These are phyloP conservation scores for Campopleginae sp. DNA, from an alignment of 2,888 invertebrate species.

Conservation along the genomic window DNA sequence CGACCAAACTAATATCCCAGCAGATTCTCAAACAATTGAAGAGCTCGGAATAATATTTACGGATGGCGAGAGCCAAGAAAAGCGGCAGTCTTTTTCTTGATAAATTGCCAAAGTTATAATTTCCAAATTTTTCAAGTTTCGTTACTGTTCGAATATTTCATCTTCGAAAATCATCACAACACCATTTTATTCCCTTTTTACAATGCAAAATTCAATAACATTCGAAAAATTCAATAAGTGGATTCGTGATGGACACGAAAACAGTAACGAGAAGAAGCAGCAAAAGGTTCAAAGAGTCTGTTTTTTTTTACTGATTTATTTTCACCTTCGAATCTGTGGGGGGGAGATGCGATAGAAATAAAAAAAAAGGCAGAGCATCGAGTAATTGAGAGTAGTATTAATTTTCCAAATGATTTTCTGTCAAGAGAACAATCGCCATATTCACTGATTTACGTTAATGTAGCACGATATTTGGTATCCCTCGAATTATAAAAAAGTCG, in stretches of 20 bases:
- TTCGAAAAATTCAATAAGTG: background rate
- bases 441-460: conserved; percentile 53
- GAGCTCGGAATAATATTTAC: conserved; percentile 76
- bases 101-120: background rate
- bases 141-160: no score
- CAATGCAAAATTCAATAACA: background rate
- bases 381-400: background rate
- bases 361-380: background rate
- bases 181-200: background rate
- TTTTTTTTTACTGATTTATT: conserved; percentile 63
- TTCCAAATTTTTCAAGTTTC: background rate
- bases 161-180: background rate
- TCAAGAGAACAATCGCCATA: conserved; percentile 42
- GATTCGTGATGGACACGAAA: conserved; percentile 2
- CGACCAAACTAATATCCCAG: conserved; percentile 95
- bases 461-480: conserved; percentile 28
- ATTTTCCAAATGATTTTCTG: background rate
- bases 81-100: background rate
- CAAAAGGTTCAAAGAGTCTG: conserved; percentile 46
- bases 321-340: conserved; percentile 41
- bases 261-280: conserved; percentile 28
- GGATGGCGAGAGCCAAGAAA: conserved; percentile 8
- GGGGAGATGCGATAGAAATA: background rate
- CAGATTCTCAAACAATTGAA: conserved; percentile 90
- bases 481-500: background rate